Evolutionary conservation across 2,113 vertebrate species (phyloP).

Genomic region (Rhombomys opimus): DNA sequence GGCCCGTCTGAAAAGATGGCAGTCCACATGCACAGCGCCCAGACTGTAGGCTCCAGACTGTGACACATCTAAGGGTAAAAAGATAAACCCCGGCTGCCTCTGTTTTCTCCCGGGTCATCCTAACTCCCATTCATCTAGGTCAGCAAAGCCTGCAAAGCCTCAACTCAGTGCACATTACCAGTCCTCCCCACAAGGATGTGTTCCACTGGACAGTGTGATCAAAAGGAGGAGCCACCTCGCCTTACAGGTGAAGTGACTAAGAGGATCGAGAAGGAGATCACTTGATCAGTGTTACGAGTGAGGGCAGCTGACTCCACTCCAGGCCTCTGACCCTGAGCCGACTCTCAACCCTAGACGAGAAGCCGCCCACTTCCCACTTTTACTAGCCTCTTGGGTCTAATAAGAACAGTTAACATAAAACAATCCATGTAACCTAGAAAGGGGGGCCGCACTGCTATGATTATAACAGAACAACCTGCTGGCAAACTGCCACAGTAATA

Average conservation of each 20-base stretch:
- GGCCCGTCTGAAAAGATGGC: constrained; percentile 27
- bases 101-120: constrained; percentile 5
- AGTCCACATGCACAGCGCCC: not conserved
- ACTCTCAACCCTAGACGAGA: not conserved
- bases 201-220: not conserved
- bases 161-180: not conserved
- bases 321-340: not conserved
- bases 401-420: not conserved
- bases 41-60: not conserved
- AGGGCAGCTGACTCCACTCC: not conserved
- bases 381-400: constrained; percentile 3
- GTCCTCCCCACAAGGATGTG: constrained; percentile 7
- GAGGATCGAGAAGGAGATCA: not conserved
- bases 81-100: constrained; percentile 28
- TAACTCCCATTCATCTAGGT: not conserved
- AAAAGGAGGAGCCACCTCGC: constrained; percentile 34
- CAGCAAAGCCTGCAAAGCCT: not conserved
- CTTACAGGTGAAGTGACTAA: constrained; percentile 41
- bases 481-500: not conserved
- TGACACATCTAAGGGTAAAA: not conserved
- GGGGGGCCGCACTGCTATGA: not conserved
- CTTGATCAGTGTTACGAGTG: constrained; percentile 5
- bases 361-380: not conserved
- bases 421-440: not conserved
- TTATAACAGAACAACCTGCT: constrained; percentile 28